Base-by-base conservation (phyloP, 2,888 invertebrate genomes). In the Drosophila anomalata region DNA sequence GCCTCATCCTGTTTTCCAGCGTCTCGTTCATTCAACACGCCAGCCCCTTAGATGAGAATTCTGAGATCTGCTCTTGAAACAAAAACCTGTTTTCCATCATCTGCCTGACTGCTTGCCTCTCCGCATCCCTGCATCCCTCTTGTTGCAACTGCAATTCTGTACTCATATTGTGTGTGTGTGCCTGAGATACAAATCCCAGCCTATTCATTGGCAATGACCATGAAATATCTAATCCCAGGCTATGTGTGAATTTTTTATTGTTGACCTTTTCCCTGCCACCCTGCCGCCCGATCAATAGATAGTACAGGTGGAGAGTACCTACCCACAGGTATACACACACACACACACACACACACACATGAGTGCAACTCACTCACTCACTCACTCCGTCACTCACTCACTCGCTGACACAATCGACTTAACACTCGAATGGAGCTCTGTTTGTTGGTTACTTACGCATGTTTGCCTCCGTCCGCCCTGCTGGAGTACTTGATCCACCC, bases 161-260 rank as follows among this genome's bases (percentile, higher is more conserved):
- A 29, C 24, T 33, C 36, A 24, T 48, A 11, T 26, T 0, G 4
- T 56, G 14, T 14, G 14, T 14, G 14, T 14, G 29, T 69, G 53
- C 22, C 22, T 22, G 4, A 66, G 58, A 61, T 52, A 62, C 65
- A 63, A 67, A 67, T 73, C 75, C 51, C 66, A 63, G 56, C 63
- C 58, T 79, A 79, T 73, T 76, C 75, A 77, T 68, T 81, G 87
- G 72, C 87, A 89, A 70, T 89, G 87, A 87, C 87, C 87, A 76
- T 87, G 87, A 87, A 89, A 88, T 77, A 52, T 63, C 53, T 65
- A 71, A 68, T 55, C 44, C 44, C 41, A 20, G 2, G 41, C 17
- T 80, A 78, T 59, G 81, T 82, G 87, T 82, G 82, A 81, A 73
- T 67, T 57, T 67, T 77, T 72, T 73, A 76, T 9, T 8, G 29